Evolutionary conservation across 1,140 invertebrate species (phyloP).

Genomic region (Notospermus geniculatus): DNA sequence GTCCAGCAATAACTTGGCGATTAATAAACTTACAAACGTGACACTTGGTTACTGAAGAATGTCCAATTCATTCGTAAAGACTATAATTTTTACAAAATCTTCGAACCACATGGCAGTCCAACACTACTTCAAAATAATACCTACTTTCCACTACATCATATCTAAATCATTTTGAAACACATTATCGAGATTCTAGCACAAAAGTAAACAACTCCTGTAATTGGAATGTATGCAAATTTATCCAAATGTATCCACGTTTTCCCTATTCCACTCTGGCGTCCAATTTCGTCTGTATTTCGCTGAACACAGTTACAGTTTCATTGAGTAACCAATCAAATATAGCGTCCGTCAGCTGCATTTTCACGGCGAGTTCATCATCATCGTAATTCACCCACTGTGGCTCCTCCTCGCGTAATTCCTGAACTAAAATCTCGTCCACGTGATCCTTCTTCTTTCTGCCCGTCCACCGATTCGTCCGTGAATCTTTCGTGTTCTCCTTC

Average conservation of each 20-base stretch:
- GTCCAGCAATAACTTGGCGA: too few species aligned
- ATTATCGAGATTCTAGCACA: too few species aligned
- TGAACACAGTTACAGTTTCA: conserved; percentile 61
- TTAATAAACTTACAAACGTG: too few species aligned
- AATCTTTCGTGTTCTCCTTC: conserved; percentile 60
- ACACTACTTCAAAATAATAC: too few species aligned
- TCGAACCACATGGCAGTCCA: too few species aligned
- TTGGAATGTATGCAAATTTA: background rate
- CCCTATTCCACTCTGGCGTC: background rate
- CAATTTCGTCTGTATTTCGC: background rate
- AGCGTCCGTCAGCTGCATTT: conserved; percentile 65
- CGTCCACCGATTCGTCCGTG: conserved; percentile 64
- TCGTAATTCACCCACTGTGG: conserved; percentile 71
- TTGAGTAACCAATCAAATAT: conserved; percentile 65
- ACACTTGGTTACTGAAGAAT: too few species aligned
- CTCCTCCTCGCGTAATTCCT: conserved; percentile 70
- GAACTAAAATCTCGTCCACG: conserved; percentile 69
- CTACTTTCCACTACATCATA: too few species aligned
- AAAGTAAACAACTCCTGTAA: background rate
- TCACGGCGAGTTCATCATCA: conserved; percentile 68
- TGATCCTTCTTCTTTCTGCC: conserved; percentile 69
- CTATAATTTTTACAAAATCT: too few species aligned
- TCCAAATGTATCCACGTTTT: background rate
- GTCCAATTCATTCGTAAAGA: too few species aligned
- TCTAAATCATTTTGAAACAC: too few species aligned